Evolutionary conservation across 2,797 vertebrate species (phyloP), one percentile per base, ranked within the genome.

Genomic region (Dipus sagitta): DNA sequence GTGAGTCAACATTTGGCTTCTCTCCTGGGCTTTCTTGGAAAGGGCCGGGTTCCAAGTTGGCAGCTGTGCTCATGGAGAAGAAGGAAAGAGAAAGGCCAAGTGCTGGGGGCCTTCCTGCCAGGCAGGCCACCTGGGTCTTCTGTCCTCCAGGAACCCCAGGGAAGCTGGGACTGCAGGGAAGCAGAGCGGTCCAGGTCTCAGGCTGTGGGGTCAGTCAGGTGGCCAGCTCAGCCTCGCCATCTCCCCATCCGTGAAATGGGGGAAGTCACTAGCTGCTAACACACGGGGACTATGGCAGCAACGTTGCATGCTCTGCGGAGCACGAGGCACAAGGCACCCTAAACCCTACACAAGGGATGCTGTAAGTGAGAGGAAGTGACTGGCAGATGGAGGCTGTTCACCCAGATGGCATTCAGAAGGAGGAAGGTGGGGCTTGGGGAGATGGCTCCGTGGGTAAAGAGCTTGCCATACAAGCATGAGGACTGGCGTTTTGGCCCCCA

Each of bases 1-100:
- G 92, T 93, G 95, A 96, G 92, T 96, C 94, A 93, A 93, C 89
- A 93, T 34, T 96, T 91, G 94, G 94, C 91, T 88, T 78, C 75
- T 85, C 81, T 91, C 96, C 92, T 95, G 95, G 60, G 79, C 90
- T 96, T 92, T 93, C 94, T 92, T 85, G 92, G 87, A 94, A 96
- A 96, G 76, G 80, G 92, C 91, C 71, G 0, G 8, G 83, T 88
- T 95, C 86, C 96, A 95, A 93, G 47, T 92, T 96, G 95, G 96
- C 96, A 93, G 92, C 95, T 91, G 88, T 72, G 77, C 78, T 91
- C 64, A 23, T 38, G 15, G 28, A 79, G 67, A 90, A 94, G 72
- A 77, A 91, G n/a, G n/a, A 82, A 76, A 85, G 82, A 91, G 82
- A 86, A 84, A 86, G 92, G 95, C 88, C 93, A 96, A 93, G 88